These are phyloP conservation scores for Alligator mississippiensis DNA, from an alignment of 2,113 vertebrate species.

Conservation along the genomic window DNA sequence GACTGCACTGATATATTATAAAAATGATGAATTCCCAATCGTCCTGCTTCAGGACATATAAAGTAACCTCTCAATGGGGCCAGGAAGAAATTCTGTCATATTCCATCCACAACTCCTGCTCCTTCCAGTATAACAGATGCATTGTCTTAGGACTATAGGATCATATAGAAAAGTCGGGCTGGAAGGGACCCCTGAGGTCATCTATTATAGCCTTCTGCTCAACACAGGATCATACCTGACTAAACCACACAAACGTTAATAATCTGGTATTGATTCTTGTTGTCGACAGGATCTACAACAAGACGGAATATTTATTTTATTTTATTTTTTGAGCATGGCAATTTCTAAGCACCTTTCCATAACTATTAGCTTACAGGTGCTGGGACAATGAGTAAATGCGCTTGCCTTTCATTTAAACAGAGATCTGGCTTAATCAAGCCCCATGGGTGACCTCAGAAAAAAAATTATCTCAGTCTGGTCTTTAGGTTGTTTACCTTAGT, in stretches of 20 bases:
- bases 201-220: no score
- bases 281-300: background rate
- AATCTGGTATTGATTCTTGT: fast-evolving
- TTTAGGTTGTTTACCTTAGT: background rate
- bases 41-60: fast-evolving
- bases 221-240: no score
- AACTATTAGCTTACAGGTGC: background rate
- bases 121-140: fast-evolving
- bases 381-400: background rate
- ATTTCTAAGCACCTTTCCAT: background rate
- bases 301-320: background rate
- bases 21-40: fast-evolving
- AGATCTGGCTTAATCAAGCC: background rate
- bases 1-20: background rate
- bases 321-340: background rate
- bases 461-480: background rate
- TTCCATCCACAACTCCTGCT: background rate
- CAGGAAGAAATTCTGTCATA: fast-evolving
- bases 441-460: background rate
- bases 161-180: no score
- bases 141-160: no score
- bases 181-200: no score
- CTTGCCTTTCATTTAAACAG: background rate
- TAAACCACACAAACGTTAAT: background rate
- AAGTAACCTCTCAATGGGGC: background rate